A percentile compares a stretch with the other conserved stretches of the same genome.
Conservation (phyloP, 2,888 invertebrate genomes). For the Caenorhabditis afra region DNA sequence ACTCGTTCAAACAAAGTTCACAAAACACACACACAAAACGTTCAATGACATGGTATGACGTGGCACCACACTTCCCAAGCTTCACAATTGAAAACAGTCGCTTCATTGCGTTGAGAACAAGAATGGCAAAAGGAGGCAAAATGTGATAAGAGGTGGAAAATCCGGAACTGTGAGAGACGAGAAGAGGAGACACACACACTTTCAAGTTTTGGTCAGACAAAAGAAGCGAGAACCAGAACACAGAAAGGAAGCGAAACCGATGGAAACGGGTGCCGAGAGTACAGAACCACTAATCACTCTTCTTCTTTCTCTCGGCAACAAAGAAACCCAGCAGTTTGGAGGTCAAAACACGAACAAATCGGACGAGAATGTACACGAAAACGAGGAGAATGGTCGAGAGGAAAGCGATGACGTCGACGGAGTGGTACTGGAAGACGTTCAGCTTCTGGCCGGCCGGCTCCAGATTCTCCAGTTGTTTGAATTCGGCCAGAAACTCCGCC, state of each 20-base stretch:
- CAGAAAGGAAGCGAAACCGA: too few species aligned
- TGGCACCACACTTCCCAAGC: too few species aligned
- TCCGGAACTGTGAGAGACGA: conserved; percentile 2
- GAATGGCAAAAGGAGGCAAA: background rate
- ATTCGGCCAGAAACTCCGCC: conserved; percentile 69
- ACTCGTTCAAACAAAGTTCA: too few species aligned
- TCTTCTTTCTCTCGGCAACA: background rate
- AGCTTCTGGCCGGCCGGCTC: conserved; percentile 64
- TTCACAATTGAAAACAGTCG: too few species aligned
- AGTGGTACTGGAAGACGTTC: conserved; percentile 66
- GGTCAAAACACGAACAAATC: background rate
- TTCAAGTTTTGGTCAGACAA: too few species aligned
- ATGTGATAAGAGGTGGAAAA: conserved; percentile 3
- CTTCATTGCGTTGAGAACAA: background rate
- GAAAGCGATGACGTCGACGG: conserved; percentile 64
- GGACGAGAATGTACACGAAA: conserved; percentile 34
- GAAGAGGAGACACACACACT: too few species aligned
- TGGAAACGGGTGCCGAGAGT: too few species aligned
- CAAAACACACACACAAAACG: too few species aligned
- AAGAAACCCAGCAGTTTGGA: background rate
- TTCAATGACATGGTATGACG: too few species aligned
- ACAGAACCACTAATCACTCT: background rate
- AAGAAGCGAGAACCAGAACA: too few species aligned
- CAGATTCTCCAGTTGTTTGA: conserved; percentile 61
- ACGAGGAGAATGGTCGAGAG: conserved; percentile 34